Evolutionary conservation across 2,113 vertebrate species (phyloP).

Genomic region (Athene cunicularia): DNA sequence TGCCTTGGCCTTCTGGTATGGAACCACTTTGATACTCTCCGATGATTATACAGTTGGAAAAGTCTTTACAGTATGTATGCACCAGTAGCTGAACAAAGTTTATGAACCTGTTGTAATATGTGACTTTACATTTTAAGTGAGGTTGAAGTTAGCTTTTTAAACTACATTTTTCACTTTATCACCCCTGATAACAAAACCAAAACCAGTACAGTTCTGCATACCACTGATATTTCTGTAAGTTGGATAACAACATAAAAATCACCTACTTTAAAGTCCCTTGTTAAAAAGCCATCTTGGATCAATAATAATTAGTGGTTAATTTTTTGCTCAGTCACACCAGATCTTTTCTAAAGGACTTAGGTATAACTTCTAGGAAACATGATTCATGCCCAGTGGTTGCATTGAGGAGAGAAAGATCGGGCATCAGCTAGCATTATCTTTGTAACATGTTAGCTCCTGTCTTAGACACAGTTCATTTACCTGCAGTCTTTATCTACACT

Average conservation of each 20-base stretch:
- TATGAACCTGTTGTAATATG: background rate
- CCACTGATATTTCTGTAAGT: background rate
- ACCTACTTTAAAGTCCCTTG: background rate
- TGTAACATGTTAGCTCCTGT: too few species aligned
- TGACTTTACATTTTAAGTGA: background rate
- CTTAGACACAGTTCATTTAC: background rate
- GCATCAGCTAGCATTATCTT: background rate
- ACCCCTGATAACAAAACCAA: background rate
- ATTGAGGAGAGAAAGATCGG: background rate
- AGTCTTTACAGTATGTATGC: constrained; percentile 84
- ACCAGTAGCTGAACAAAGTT: background rate
- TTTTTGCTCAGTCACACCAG: background rate
- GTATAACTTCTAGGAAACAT: background rate
- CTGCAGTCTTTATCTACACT: background rate
- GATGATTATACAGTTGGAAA: constrained; percentile 78
- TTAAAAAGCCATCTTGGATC: background rate
- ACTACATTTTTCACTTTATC: background rate
- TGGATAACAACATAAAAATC: background rate
- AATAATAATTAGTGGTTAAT: background rate
- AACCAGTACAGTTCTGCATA: background rate
- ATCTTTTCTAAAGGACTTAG: background rate
- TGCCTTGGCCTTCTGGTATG: constrained; percentile 87
- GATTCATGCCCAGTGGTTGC: too few species aligned
- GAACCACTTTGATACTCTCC: constrained; percentile 78
- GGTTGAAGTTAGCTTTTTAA: background rate